Evolutionary conservation across 2,797 vertebrate genomes (phyloP), one percentile per base, ranked within the genome.

Genomic region (Astyanax mexicanus): DNA sequence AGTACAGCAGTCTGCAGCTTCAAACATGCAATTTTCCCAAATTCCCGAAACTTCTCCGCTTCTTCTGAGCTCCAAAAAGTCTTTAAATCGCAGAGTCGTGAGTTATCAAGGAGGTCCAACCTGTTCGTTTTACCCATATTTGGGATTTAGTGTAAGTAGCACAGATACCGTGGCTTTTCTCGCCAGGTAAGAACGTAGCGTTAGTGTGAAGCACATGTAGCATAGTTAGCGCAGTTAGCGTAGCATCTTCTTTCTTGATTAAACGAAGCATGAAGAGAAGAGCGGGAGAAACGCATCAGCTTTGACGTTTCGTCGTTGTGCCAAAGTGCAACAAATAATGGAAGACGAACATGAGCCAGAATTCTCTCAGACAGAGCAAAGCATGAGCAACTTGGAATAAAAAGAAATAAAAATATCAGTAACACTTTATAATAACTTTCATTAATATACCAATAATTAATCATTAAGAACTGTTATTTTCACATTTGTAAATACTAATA

Each of bases 1-100:
- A 45, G 35, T 62, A 67, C 5, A 75, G 72, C 40, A 49, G 10
- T 58, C 25, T 29, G 11, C 8, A 15, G 11, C n/a, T 49, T 58
- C n/a, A n/a, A n/a, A 58, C 72, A 75, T 70, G 78, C 60, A 58
- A 55, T 40, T 21, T 57, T 29, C 35, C 19, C 60, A 58, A 55
- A 40, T 17, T 57, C 21, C 25, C 45, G 29, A 25, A 5, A 2
- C 37, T 19, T 23, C 65, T 57, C 49, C 47, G 11, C 27, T 1
- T 8, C 8, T 10, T 44, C 9, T 68, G 15, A 1, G 45, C 35
- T 21, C 35, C 15, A 23, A 40, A 15, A 19, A 62, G 65, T 49
- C 44, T 17, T 54, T 25, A 32, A 32, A 32, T n/a, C 29, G 5
- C 29, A 32, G 29, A 32, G 29, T 5, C 29, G 2, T 27, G 2